Conservation (phyloP, 2,888 invertebrate genomes). For the Tineola bisselliella region DNA sequence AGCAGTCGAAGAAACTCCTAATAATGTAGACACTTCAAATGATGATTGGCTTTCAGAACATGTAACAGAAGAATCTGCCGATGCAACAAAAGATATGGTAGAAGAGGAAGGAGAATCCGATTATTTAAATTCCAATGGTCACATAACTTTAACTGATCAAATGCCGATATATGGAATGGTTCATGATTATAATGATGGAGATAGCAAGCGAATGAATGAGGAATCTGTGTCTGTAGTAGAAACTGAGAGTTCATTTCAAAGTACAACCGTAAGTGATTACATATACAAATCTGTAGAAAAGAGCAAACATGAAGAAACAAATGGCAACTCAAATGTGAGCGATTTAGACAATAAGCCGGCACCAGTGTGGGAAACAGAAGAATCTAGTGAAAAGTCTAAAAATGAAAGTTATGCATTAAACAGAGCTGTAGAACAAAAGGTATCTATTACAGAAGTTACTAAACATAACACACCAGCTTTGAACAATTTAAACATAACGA, state of each 20-base stretch:
- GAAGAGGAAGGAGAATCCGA: slow-evolving; percentile 51
- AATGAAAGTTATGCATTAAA: neutral
- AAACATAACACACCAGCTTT: slow-evolving; percentile 20
- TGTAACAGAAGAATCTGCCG: slow-evolving; percentile 42
- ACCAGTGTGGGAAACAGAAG: slow-evolving; percentile 48
- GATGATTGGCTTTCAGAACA: slow-evolving; percentile 47
- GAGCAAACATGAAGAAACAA: slow-evolving; percentile 18
- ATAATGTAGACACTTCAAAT: neutral
- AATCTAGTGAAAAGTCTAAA: slow-evolving; percentile 18
- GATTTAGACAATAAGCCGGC: slow-evolving; percentile 29
- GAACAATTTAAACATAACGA: slow-evolving; percentile 51
- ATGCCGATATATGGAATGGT: slow-evolving; percentile 41
- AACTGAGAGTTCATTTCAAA: slow-evolving; percentile 25
- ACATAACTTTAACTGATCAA: slow-evolving; percentile 29
- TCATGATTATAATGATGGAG: slow-evolving; percentile 45
- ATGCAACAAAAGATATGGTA: slow-evolving; percentile 18
- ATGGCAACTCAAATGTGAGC: slow-evolving; percentile 14
- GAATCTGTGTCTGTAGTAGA: slow-evolving; percentile 8
- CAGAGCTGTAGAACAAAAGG: neutral
- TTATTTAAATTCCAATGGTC: slow-evolving; percentile 43
- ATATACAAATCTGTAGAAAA: slow-evolving; percentile 41
- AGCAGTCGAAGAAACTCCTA: neutral
- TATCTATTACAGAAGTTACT: slow-evolving; percentile 19
- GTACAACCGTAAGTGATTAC: slow-evolving; percentile 45
- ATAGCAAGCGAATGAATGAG: slow-evolving; percentile 17